Evolutionary conservation across 2,797 vertebrate species (phyloP).

Genomic region (Alectoris magna): DNA sequence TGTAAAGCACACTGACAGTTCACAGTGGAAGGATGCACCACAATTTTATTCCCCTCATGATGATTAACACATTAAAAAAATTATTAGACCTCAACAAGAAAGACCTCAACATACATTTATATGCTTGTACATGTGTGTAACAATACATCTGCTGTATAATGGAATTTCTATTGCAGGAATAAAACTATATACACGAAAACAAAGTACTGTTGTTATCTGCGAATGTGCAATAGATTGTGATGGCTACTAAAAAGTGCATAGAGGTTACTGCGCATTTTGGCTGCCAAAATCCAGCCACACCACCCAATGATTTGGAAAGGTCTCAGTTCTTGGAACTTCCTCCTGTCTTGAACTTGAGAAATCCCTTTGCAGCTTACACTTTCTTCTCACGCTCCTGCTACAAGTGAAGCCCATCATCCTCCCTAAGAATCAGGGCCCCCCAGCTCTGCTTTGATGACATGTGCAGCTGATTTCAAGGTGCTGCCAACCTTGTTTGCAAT

Average conservation of each 20-base stretch:
- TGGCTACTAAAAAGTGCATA: neutral
- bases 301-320: too few relatives aligned
- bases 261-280: neutral
- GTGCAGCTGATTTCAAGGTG: too few relatives aligned
- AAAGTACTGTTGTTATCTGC: neutral
- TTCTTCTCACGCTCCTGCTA: too few relatives aligned
- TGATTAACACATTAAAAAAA: neutral
- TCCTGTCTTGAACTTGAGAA: too few relatives aligned
- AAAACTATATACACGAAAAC: neutral
- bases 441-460: too few relatives aligned
- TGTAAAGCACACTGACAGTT: neutral
- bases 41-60: neutral
- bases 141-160: neutral
- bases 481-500: too few relatives aligned
- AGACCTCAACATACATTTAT: neutral
- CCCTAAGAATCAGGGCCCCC: too few relatives aligned
- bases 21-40: neutral
- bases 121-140: neutral
- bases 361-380: too few relatives aligned
- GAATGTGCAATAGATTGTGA: neutral
- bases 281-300: too few relatives aligned
- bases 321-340: too few relatives aligned
- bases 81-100: neutral
- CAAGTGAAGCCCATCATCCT: too few relatives aligned
- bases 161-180: neutral